Base-by-base conservation (phyloP, 2,888 invertebrate species). In the Trachelus tabidus region DNA sequence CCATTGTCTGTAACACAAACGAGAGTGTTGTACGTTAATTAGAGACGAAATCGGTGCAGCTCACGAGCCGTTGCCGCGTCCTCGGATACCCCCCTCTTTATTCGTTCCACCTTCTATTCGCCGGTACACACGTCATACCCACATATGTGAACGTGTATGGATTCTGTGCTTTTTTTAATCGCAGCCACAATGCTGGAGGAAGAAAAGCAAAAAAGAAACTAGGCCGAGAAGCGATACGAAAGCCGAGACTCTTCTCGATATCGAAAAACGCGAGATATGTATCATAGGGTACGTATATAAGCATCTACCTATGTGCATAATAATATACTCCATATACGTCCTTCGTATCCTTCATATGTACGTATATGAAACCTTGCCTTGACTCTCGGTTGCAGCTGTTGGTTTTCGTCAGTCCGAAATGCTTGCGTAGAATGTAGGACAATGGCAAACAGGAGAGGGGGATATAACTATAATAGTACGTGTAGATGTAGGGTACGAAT, bases 1-100 rank as follows among this genome's bases (percentile, higher is more conserved):
- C 89, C 90, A 86, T 91, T 89, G 87, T 91, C 91, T 91, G 88
- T 83, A 90, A 90, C 85, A 87, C 79, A 83, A 85, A 83, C 81
- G 80, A 73, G 79, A 79, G 81, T 75, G 75, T 73, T 56, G 56
- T 56, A 56, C 56, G 23, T 56, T 56, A 56, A 56, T 56, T 56
- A 56, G 56, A 56, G 23, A 56, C 23, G 56, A 56, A 56, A 56
- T 56, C 56, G 56, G 56, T 56, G 56, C 23, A 56, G 56, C 56
- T 23, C 56, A 23, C 56, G 56, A 56, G 23, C 56, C 56, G 23
- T 23, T 56, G 23, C 56, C 23, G 23, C 23, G 23, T 56, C 56
- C 56, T 56, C 56, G 9, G 56, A 56, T 23, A 15, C 0, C 23
- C 23, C 15, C 37, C 40, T 40, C 15, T 23, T 56, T 56, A 9